A percentile compares a stretch with the other conserved stretches of the same genome.
phyloP scores from a whole-genome alignment of 1,140 invertebrate species.

The Trichonephila clavipes region DNA sequence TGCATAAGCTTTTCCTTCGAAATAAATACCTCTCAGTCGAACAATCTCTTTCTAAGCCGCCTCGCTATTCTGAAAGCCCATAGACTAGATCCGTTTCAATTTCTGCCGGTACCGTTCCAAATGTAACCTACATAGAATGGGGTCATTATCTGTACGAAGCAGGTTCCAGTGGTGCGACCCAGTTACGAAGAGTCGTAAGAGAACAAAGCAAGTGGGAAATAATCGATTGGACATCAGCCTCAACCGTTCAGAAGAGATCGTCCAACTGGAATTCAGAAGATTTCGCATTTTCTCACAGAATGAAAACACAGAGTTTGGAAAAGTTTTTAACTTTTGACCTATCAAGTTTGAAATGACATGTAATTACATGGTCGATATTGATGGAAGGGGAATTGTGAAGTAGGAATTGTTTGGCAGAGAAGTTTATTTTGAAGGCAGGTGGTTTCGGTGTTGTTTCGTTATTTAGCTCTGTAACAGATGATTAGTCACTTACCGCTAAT shows the following conservation, averaged over 20 bases:
- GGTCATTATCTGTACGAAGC: slow-evolving; percentile 19
- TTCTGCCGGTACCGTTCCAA: not conserved
- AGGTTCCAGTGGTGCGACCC: slow-evolving; percentile 10
- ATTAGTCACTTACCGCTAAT: no score
- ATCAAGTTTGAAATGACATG: not conserved
- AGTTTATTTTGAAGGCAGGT: not conserved
- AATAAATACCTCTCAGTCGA: slow-evolving; percentile 1
- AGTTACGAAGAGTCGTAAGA: not conserved
- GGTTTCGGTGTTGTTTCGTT: not conserved
- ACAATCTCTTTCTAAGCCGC: not conserved
- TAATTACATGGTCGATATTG: not conserved
- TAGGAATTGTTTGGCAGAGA: not conserved
- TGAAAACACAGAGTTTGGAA: slow-evolving; percentile 29
- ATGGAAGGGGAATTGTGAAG: not conserved
- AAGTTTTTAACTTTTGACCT: slow-evolving; percentile 31
- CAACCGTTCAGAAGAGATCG: not conserved
- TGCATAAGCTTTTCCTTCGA: not conserved
- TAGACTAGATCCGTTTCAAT: not conserved
- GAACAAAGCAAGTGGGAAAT: slow-evolving; percentile 6
- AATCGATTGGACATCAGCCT: slow-evolving; percentile 18
- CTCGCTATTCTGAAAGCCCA: not conserved
- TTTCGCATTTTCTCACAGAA: not conserved
- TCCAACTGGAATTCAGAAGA: slow-evolving; percentile 24
- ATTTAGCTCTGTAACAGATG: no score
- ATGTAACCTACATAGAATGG: slow-evolving; percentile 8